Base-by-base conservation (phyloP, 2,888 invertebrate genomes). In the Drosophila paranaensis region DNA sequence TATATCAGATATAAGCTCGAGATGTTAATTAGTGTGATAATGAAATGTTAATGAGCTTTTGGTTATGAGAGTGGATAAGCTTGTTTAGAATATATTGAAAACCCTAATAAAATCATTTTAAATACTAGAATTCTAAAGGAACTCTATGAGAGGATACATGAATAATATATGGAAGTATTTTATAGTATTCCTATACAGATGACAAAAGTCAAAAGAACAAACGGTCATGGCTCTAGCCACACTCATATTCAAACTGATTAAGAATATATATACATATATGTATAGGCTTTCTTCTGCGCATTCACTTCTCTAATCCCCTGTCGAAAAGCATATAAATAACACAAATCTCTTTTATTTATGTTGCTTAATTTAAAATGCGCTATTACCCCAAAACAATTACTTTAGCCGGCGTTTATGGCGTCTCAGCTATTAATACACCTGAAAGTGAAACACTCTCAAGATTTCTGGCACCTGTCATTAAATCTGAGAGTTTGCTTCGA, bases 381-480 rank as follows among this genome's bases (percentile, higher is more conserved):
- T 35, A 46, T 54, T 65, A 39, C 42, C 43, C 39, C 13, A 63
- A 57, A 57, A 65, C 61, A 74, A 70, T 77, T 60, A 69, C 53
- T 75, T 66, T 35, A 14, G 37, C 11, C 54, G 55, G 6, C 27
- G 39, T 37, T n/a, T 40, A 2, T 20, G 43, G 42, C 55, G 58
- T 50, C 43, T 40, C 46, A 10, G 46, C 64, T 46, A 76, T 65
- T 75, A 76, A 80, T 77, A 63, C 51, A 55, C 42, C 20, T 61
- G 71, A 53, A 79, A 70, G 56, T 57, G 60, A 66, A 71, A 80
- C 56, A 51, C 51, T 54, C 63, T 77, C 71, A 71, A 80, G 77
- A 76, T 76, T 76, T 71, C 58, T 77, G 77, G 66, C 81, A 80
- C 71, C 77, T 77, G 81, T 71, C 81, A 77, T 77, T 77, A 77